Conservation (phyloP, 2,113 vertebrate genomes). For the Trematocara zebra region DNA sequence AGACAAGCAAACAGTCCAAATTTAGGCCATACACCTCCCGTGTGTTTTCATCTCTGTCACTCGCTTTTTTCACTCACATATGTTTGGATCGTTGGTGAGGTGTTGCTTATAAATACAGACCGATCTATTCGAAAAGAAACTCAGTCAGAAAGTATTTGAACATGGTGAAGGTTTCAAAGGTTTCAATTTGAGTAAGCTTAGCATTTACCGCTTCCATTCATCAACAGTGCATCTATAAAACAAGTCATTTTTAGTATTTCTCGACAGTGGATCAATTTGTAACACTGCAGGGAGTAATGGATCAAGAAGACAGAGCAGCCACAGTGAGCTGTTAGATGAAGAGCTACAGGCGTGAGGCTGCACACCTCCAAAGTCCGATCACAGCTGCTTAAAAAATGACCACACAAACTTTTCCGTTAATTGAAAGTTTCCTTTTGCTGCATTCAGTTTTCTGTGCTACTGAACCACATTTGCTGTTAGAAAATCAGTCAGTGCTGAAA, state of each 20-base stretch:
- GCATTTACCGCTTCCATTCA: background rate
- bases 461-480: background rate
- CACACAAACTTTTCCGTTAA: background rate
- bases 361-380: background rate
- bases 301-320: background rate
- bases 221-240: background rate
- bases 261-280: background rate
- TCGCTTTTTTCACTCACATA: background rate
- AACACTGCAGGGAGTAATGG: background rate
- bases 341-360: background rate
- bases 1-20: slow-evolving; percentile 60
- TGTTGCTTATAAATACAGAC: slow-evolving; percentile 7
- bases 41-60: slow-evolving; percentile 3
- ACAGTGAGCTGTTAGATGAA: background rate
- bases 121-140: background rate
- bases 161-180: background rate
- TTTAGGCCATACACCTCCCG: background rate
- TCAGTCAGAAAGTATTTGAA: background rate
- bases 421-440: background rate
- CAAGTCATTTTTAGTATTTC: background rate
- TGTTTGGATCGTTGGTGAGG: background rate
- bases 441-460: background rate
- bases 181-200: background rate
- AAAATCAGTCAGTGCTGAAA: background rate
- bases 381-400: background rate